Conservation (phyloP, 92 coral and sea anemone species). For the Epizoanthus illoricatus region DNA sequence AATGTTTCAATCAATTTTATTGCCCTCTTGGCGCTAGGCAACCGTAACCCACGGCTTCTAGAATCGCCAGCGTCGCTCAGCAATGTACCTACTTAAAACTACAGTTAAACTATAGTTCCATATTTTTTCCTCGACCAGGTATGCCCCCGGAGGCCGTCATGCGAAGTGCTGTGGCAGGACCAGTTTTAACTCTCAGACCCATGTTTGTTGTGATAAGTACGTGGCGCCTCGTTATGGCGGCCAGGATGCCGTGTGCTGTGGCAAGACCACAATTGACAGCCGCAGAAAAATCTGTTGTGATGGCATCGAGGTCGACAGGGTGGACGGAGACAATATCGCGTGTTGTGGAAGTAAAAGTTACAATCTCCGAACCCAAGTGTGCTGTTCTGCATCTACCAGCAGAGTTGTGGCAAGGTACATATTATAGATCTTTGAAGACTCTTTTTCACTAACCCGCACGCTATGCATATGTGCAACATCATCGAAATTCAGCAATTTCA, state of each 20-base stretch:
- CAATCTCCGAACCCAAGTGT: conserved; percentile 26
- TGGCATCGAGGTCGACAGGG: conserved; percentile 18
- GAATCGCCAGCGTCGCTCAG: too few species aligned
- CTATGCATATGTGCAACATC: too few species aligned
- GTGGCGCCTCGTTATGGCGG: conserved; percentile 41
- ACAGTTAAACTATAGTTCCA: not conserved
- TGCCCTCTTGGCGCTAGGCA: too few species aligned
- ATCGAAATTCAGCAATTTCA: too few species aligned
- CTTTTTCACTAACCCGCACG: too few species aligned
- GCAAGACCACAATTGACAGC: conserved; percentile 21
- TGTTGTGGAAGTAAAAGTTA: conserved; percentile 43
- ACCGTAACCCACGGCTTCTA: too few species aligned
- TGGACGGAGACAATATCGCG: conserved; percentile 17
- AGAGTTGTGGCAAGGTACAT: conserved; percentile 21
- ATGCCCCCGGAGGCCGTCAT: conserved; percentile 34
- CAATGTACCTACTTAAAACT: not conserved
- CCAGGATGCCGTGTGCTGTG: conserved; percentile 43
- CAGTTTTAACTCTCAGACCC: conserved; percentile 35
- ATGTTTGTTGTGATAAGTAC: conserved; percentile 28
- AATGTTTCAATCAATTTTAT: too few species aligned
- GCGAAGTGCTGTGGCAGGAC: conserved; percentile 44
- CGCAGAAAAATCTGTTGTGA: conserved; percentile 42
- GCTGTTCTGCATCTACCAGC: conserved; percentile 39
- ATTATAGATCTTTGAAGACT: too few species aligned
- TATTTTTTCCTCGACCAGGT: not conserved